Conservation (phyloP, 1,140 invertebrate genomes). For the Lepidurus couesii region DNA sequence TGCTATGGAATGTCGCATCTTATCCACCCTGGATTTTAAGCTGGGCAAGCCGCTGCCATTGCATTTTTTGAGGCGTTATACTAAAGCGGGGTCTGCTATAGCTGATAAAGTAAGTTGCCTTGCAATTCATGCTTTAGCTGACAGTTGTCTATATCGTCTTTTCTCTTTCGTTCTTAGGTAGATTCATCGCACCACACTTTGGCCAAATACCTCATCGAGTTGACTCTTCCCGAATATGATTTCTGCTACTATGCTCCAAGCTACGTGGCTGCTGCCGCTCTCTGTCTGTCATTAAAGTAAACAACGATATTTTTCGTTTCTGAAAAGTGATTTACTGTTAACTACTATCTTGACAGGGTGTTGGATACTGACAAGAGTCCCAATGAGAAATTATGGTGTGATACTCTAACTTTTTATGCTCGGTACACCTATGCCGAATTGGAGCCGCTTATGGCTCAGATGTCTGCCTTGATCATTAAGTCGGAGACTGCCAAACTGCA, state of each 20-base stretch:
- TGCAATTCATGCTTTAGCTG: constrained; percentile 26
- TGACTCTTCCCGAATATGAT: constrained; percentile 74
- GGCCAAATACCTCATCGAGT: constrained; percentile 89
- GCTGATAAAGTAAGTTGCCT: constrained; percentile 47
- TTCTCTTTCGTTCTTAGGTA: constrained; percentile 45
- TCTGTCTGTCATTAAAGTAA: constrained; percentile 60
- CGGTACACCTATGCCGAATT: constrained; percentile 46
- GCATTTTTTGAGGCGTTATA: constrained; percentile 78
- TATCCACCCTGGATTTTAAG: constrained; percentile 68
- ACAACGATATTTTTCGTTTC: neutral
- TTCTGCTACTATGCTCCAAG: constrained; percentile 77
- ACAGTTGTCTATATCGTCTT: neutral
- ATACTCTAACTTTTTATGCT: constrained; percentile 49
- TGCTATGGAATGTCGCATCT: constrained; percentile 74
- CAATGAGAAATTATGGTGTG: constrained; percentile 43
- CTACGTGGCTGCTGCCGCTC: constrained; percentile 63
- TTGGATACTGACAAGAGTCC: constrained; percentile 36
- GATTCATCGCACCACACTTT: constrained; percentile 68
- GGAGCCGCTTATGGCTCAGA: constrained; percentile 43
- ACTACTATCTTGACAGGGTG: constrained; percentile 35
- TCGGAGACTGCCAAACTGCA: constrained; percentile 45
- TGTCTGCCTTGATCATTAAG: constrained; percentile 47
- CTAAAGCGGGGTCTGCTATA: constrained; percentile 56
- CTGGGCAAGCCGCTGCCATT: constrained; percentile 77
- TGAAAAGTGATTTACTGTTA: constrained; percentile 22